Evolutionary conservation across 2,113 vertebrate genomes (phyloP).

Genomic region (Gallinago media): DNA sequence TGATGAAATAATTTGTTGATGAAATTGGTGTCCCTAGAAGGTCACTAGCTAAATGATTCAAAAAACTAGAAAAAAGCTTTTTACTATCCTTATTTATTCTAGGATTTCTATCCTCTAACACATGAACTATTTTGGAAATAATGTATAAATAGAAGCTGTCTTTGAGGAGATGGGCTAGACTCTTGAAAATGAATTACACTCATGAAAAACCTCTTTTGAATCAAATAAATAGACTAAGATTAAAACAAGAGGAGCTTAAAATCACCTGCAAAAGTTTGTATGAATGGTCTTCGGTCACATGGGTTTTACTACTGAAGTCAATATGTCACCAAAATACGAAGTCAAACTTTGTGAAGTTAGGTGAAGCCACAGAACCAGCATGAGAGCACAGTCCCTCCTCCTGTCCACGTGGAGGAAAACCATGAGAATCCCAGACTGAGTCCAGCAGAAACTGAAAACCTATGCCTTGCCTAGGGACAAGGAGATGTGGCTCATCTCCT

Average conservation of each 20-base stretch:
- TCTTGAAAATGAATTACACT: background rate
- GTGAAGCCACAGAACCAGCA: background rate
- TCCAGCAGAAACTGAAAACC: background rate
- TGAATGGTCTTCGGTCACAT: background rate
- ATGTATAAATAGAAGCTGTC: background rate
- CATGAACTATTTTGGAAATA: background rate
- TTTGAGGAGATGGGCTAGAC: background rate
- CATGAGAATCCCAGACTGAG: rapidly evolving
- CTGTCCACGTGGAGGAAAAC: rapidly evolving
- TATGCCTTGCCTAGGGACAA: background rate
- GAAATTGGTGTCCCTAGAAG: background rate
- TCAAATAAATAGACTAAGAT: background rate
- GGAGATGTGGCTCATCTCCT: background rate
- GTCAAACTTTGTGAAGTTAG: background rate
- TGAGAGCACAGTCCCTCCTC: background rate
- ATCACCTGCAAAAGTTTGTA: background rate
- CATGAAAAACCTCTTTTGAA: background rate
- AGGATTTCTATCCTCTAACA: background rate
- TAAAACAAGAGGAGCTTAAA: background rate
- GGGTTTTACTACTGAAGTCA: background rate
- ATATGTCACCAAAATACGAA: background rate
- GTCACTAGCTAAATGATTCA: background rate
- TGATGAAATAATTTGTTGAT: background rate
- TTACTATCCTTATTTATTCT: background rate
- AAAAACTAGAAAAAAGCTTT: background rate